These are phyloP conservation scores for Prietella phreatophila DNA, from an alignment of 2,113 vertebrate genomes.

Conservation along the genomic window DNA sequence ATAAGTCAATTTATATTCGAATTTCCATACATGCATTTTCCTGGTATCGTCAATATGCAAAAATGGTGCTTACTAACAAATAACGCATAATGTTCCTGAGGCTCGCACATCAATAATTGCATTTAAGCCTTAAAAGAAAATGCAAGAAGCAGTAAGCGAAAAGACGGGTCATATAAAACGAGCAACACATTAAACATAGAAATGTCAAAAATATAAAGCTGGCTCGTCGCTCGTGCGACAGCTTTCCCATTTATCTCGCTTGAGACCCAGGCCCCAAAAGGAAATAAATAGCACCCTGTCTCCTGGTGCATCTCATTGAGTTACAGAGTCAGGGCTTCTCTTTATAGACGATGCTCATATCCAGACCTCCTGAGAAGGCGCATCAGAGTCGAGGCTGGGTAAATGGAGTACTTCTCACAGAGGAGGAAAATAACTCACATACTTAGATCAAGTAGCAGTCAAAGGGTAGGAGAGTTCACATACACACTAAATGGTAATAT, in stretches of 20 bases:
- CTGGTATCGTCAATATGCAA: slow-evolving; percentile 99
- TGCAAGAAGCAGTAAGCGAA: slow-evolving; percentile 73
- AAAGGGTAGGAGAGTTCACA: slow-evolving; percentile 38
- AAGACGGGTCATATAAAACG: slow-evolving; percentile 71
- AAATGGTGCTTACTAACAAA: slow-evolving; percentile 98
- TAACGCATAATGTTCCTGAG: slow-evolving; percentile 97
- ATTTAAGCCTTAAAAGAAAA: slow-evolving; percentile 94
- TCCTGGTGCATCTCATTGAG: slow-evolving; percentile 70
- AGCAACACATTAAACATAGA: slow-evolving; percentile 77
- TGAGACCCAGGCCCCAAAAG: slow-evolving; percentile 58
- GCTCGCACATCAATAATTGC: slow-evolving; percentile 90
- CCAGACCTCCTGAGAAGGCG: slow-evolving; percentile 55
- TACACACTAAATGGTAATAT: slow-evolving; percentile 34
- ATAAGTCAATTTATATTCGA: slow-evolving; percentile 99
- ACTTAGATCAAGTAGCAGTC: slow-evolving; percentile 41
- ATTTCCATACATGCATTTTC: slow-evolving; percentile 99
- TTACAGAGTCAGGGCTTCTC: slow-evolving; percentile 71
- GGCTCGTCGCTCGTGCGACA: slow-evolving; percentile 71
- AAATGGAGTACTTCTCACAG: slow-evolving; percentile 33
- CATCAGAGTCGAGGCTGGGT: slow-evolving; percentile 22
- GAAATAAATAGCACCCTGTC: slow-evolving; percentile 71
- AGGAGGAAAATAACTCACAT: slow-evolving; percentile 39
- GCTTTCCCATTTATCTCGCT: slow-evolving; percentile 73
- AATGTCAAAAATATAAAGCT: slow-evolving; percentile 81
- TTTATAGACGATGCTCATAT: slow-evolving; percentile 63